phyloP scores from a whole-genome alignment of 2,113 vertebrate species.

The Apodemus speciosus region DNA sequence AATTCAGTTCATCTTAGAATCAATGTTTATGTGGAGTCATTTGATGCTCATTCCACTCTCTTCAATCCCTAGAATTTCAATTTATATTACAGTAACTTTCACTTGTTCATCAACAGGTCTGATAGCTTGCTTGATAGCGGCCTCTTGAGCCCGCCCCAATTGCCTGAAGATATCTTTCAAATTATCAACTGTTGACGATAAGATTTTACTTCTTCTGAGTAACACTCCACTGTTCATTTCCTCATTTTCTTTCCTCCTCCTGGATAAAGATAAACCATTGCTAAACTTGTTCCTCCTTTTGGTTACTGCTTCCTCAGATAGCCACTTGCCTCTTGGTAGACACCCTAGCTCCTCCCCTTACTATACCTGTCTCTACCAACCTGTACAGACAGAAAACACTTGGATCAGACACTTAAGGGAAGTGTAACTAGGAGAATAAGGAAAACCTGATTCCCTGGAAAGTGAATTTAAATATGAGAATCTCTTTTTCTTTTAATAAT shows the following conservation, averaged over 20 bases:
- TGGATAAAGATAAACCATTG: neutral
- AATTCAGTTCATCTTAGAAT: slow-evolving; percentile 24
- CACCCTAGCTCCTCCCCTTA: neutral
- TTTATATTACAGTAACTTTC: neutral
- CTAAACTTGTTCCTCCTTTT: slow-evolving; percentile 32
- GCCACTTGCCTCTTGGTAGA: neutral
- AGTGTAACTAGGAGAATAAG: neutral
- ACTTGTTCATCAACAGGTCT: neutral
- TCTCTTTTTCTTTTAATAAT: slow-evolving; percentile 26
- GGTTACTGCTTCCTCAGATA: neutral
- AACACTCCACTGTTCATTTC: neutral
- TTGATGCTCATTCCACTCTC: slow-evolving; percentile 9
- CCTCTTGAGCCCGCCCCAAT: no score
- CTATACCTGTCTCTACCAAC: neutral
- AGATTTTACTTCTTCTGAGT: neutral
- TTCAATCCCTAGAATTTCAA: slow-evolving; percentile 33
- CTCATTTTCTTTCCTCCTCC: neutral
- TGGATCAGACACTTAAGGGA: neutral
- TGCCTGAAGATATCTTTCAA: slow-evolving; percentile 22
- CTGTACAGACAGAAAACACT: slow-evolving; percentile 9
- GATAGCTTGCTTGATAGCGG: neutral
- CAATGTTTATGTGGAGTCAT: slow-evolving; percentile 14
- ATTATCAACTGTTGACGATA: slow-evolving; percentile 30
- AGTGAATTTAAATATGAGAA: neutral
- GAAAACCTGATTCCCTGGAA: slow-evolving; percentile 2